Evolutionary conservation across 1,140 invertebrate genomes (phyloP), one percentile per base, ranked within the genome.

Genomic region (Cyclargus thomasi): DNA sequence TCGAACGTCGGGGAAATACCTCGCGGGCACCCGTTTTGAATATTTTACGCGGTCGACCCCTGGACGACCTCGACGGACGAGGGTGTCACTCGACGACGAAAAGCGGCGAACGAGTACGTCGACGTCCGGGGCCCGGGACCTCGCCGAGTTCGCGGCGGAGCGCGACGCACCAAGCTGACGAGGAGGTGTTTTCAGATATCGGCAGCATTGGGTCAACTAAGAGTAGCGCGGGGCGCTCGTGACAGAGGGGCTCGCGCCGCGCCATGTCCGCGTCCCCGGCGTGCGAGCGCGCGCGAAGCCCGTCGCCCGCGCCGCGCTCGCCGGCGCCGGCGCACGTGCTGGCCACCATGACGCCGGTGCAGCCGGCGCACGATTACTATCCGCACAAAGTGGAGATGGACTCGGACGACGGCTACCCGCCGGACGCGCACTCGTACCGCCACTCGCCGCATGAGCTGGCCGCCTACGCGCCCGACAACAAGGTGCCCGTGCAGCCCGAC

Each of bases 341-440:
- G 68, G 94, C 95, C 53, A 95, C 95, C 72, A 95, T 95, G 95
- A 95, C 91, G 2, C 85, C 92, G 6, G 80, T 92, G 62, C 91
- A 91, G 68, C 92, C 92, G 35, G 83, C 91, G 20, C 90, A 93
- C 63, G 92, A 93, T 69, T 92, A 92, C 74, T 93, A 92, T 71
- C 92, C 92, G 17, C 92, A 91, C 76, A 91, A 91, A 63, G 89
- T 91, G 20, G 90, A 91, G 70, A 90, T 91, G 81, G 90, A 91
- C 79, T 90, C 88, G 20, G 88, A 91, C 72, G 90, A 91, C 67
- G 90, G 89, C 63, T 91, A 91, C 69, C 88, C 90, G 6, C 85
- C 87, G 6, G 88, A 89, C 29, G 86, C 92, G 74, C 90, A 91
- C 81, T 91, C 92, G 70, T 93, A 91, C 72, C 86, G 88, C 66